A percentile compares a stretch with the other conserved stretches of the same genome.
phyloP scores from a whole-genome alignment of 2,113 vertebrate genomes.

The Phoxinus phoxinus region DNA sequence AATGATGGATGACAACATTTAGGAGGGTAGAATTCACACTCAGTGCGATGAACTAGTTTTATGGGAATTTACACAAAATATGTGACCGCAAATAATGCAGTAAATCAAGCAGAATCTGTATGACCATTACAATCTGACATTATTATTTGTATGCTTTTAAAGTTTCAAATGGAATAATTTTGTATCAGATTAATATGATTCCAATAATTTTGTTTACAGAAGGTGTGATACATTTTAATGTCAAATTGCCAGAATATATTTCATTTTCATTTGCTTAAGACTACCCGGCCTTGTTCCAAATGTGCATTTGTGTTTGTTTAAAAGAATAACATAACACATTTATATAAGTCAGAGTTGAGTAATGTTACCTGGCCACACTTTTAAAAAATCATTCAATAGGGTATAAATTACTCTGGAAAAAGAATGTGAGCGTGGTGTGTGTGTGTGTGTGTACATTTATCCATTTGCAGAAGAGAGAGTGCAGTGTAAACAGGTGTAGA shows the following conservation, averaged over 20 bases:
- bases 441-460: background rate
- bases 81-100: background rate
- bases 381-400: background rate
- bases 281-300: slow-evolving; percentile 19
- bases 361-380: slow-evolving; percentile 30
- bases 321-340: slow-evolving; percentile 4
- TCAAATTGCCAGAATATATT: background rate
- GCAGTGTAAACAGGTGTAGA: slow-evolving; percentile 1
- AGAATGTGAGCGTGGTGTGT: background rate
- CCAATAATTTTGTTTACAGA: slow-evolving; percentile 10
- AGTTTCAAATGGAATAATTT: slow-evolving; percentile 6
- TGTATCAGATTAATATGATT: slow-evolving; percentile 32
- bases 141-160: slow-evolving; percentile 20
- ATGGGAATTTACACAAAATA: background rate
- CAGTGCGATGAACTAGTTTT: background rate
- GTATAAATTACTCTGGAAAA: slow-evolving; percentile 4
- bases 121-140: slow-evolving; percentile 16
- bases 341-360: slow-evolving; percentile 9
- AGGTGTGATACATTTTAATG: slow-evolving; percentile 7
- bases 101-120: background rate
- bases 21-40: slow-evolving; percentile 15
- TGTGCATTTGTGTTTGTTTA: slow-evolving; percentile 31
- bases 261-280: slow-evolving; percentile 26
- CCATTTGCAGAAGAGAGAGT: background rate
- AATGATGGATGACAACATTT: slow-evolving; percentile 56